These are phyloP conservation scores for Taxidea taxus DNA, from an alignment of 2,113 vertebrate species.

Conservation along the genomic window DNA sequence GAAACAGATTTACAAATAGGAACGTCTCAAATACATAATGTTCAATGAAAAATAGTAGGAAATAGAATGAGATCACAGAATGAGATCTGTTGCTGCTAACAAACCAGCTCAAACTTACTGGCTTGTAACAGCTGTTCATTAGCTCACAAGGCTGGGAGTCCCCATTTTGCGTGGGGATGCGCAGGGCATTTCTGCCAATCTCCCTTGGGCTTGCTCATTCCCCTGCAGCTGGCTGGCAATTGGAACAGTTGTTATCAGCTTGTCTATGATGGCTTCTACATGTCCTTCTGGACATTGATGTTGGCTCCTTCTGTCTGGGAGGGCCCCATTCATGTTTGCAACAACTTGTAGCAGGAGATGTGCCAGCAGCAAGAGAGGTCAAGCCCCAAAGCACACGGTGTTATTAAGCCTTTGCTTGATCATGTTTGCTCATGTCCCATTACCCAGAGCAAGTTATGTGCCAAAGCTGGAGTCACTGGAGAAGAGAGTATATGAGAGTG, in stretches of 20 bases:
- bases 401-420: background rate
- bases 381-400: background rate
- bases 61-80: background rate
- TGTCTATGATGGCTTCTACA: background rate
- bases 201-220: background rate
- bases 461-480: background rate
- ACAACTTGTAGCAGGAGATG: no score
- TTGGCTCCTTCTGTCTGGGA: background rate
- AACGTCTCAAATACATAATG: background rate
- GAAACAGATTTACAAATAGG: slow-evolving; percentile 42
- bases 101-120: background rate
- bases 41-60: background rate
- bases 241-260: background rate
- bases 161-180: background rate
- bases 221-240: background rate
- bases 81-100: background rate
- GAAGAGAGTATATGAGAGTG: background rate
- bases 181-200: background rate
- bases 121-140: background rate
- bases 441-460: background rate
- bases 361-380: background rate
- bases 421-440: background rate
- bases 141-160: background rate
- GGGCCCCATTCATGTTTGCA: background rate
- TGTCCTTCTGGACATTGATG: background rate